These are phyloP conservation scores for Poeciliopsis occidentalis DNA, from an alignment of 2,113 vertebrate genomes.

Conservation along the genomic window DNA sequence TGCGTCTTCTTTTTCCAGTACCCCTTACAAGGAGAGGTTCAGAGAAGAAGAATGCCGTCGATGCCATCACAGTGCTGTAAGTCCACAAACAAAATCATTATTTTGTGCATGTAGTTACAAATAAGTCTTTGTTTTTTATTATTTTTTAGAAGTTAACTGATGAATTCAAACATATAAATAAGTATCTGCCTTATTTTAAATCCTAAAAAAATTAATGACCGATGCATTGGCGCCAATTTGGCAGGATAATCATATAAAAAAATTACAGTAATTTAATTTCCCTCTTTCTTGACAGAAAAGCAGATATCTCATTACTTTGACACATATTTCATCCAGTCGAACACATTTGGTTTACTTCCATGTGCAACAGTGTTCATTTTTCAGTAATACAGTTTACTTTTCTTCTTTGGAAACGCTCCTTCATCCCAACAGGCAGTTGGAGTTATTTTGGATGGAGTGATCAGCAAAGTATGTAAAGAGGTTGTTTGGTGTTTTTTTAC, in stretches of 20 bases:
- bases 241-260: too few species aligned
- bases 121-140: not conserved
- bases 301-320: not conserved
- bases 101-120: not conserved
- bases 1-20: conserved; percentile 72
- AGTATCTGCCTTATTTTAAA: not conserved
- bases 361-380: conserved; percentile 2
- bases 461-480: conserved; percentile 91
- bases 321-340: not conserved
- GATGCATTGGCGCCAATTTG: not conserved
- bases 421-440: conserved; percentile 89
- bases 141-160: not conserved
- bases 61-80: conserved; percentile 96
- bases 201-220: not conserved
- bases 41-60: conserved; percentile 81
- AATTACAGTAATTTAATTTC: not conserved
- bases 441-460: conserved; percentile 95
- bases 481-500: conserved; percentile 37
- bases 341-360: not conserved
- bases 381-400: conserved; percentile 32
- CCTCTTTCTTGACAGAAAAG: not conserved
- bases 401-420: conserved; percentile 71
- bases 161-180: not conserved
- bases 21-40: conserved; percentile 82
- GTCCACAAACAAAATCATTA: conserved; percentile 59